Percentiles rank a stretch among this genome's conserved stretches.
Evolutionary conservation across 1,140 invertebrate species (phyloP).

Genomic region (Aphidius gifuensis): DNA sequence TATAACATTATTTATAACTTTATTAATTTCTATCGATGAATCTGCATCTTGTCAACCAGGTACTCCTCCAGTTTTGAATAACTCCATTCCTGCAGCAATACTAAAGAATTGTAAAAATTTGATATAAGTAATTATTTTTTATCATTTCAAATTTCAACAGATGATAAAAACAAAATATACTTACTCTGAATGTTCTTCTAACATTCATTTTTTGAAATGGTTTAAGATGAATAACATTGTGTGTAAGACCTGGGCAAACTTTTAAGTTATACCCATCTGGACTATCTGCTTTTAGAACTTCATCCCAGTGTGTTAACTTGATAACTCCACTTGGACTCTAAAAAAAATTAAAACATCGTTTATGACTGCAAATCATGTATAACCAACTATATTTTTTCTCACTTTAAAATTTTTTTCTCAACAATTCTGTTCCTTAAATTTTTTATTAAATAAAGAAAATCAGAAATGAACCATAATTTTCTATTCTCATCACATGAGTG

Average conservation of each 20-base stretch:
- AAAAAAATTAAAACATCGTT: neutral
- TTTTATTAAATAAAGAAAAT: neutral
- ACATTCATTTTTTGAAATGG: slow-evolving; percentile 5
- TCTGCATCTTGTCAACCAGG: neutral
- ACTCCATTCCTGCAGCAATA: no score
- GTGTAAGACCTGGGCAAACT: neutral
- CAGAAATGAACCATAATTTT: slow-evolving; percentile 1
- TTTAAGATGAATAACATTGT: neutral
- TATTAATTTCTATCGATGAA: neutral
- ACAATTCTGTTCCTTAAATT: neutral
- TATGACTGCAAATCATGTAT: no score
- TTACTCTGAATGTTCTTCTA: neutral
- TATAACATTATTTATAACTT: neutral
- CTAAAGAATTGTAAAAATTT: no score
- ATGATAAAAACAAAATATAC: neutral
- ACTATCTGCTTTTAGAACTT: neutral
- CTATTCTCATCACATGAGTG: neutral
- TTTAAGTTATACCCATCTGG: neutral
- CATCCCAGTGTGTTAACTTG: neutral
- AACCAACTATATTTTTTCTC: neutral
- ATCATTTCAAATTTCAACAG: neutral
- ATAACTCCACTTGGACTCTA: slow-evolving; percentile 2
- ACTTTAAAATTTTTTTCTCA: neutral
- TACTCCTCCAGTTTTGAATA: no score
- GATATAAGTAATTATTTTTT: neutral